These are phyloP conservation scores for Orchestes rusci DNA, from an alignment of 2,888 invertebrate genomes.

Conservation along the genomic window DNA sequence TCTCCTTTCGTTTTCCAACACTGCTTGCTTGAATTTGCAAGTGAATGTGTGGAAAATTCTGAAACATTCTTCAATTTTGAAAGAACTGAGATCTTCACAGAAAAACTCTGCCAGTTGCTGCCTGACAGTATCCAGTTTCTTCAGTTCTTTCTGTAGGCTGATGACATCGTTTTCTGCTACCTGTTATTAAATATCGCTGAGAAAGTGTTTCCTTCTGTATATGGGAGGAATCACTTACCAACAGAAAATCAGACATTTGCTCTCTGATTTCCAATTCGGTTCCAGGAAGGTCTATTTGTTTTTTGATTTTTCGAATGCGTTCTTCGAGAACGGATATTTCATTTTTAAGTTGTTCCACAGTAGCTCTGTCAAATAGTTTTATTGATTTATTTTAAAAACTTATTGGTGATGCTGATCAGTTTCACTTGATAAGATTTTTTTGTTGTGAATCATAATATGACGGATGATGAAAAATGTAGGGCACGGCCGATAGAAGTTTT, in stretches of 20 bases:
- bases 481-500: no score
- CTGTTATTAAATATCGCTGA: no score
- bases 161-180: slow-evolving; percentile 74
- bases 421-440: no score
- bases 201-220: no score
- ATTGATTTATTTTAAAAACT: no score
- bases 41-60: slow-evolving; percentile 85
- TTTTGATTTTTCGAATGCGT: slow-evolving; percentile 70
- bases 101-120: slow-evolving; percentile 84
- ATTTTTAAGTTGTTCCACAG: slow-evolving; percentile 80
- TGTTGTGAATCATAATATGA: no score
- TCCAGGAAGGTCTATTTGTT: slow-evolving; percentile 67
- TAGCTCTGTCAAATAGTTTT: no score
- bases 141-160: slow-evolving; percentile 70
- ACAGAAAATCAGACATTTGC: slow-evolving; percentile 83
- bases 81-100: slow-evolving; percentile 84
- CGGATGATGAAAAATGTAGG: no score
- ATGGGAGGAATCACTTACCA: slow-evolving; percentile 46
- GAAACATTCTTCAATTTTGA: slow-evolving; percentile 92
- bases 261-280: slow-evolving; percentile 76
- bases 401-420: no score
- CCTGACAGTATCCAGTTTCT: slow-evolving; percentile 73
- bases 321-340: slow-evolving; percentile 78
- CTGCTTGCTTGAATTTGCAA: slow-evolving; percentile 75
- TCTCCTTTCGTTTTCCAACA: slow-evolving; percentile 77